A percentile compares a stretch with the other conserved stretches of the same genome.
These are phyloP conservation scores for Trichacis sp. DNA, from an alignment of 2,888 invertebrate genomes.

Conservation along the genomic window DNA sequence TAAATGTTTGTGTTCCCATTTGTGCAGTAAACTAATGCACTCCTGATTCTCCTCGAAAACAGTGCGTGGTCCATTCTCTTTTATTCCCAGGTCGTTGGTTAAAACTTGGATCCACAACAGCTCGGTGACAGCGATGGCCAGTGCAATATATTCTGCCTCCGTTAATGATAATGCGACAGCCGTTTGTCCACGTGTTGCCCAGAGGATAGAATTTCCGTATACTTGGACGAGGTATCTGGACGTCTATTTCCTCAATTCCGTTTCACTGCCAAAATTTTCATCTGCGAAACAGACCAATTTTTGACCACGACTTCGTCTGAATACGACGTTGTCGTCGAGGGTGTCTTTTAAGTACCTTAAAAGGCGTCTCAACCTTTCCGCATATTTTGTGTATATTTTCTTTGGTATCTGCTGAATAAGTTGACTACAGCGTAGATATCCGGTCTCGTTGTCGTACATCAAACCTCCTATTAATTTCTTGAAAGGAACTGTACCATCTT, in stretches of 20 bases:
- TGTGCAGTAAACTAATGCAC: conserved; percentile 39
- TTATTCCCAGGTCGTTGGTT: conserved; percentile 41
- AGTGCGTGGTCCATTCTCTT: conserved; percentile 8
- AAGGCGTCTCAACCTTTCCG: conserved; percentile 32
- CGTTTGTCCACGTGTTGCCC: conserved; percentile 54
- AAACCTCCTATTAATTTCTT: conserved; percentile 41
- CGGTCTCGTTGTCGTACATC: conserved; percentile 34
- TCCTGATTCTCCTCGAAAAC: conserved; percentile 48
- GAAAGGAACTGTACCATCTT: too few species aligned
- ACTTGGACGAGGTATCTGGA: conserved; percentile 51
- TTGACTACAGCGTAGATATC: conserved; percentile 29
- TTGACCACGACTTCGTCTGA: neutral
- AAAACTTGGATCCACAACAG: conserved; percentile 47
- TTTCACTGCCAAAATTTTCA: neutral
- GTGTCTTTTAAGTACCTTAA: conserved; percentile 31
- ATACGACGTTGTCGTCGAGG: neutral
- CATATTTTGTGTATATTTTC: too few species aligned
- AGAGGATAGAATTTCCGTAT: conserved; percentile 48
- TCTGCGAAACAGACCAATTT: conserved; percentile 6
- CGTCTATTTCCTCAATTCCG: conserved; percentile 48
- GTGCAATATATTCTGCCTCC: too few species aligned
- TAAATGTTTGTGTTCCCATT: conserved; percentile 43
- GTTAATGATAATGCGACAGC: conserved; percentile 48
- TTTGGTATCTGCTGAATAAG: too few species aligned
- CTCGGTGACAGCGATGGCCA: conserved; percentile 45